A percentile compares a stretch with the other conserved stretches of the same genome.
Evolutionary conservation across 2,797 vertebrate genomes (phyloP).

Genomic region (Acrossocheilus fasciatus): DNA sequence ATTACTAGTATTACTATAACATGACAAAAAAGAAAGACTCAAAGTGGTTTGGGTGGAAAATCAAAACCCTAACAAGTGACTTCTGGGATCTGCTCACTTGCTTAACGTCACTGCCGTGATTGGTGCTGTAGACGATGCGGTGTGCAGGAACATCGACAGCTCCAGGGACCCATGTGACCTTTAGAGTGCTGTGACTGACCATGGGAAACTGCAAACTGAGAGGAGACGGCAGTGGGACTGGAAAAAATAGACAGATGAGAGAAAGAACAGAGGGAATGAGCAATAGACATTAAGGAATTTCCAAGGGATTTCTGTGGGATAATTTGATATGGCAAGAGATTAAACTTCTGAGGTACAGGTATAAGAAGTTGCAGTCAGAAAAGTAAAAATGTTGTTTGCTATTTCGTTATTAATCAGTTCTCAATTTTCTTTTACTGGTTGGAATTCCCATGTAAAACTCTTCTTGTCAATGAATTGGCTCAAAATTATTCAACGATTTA

Average conservation of each 20-base stretch:
- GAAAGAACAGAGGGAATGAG: conserved; percentile 5
- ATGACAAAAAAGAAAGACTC: not conserved
- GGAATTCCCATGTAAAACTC: not conserved
- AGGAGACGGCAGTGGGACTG: conserved; percentile 81
- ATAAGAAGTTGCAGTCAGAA: not conserved
- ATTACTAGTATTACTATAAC: not conserved
- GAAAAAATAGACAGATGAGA: not conserved
- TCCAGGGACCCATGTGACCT: conserved; percentile 84
- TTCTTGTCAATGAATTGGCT: not conserved
- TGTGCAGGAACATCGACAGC: conserved; percentile 75
- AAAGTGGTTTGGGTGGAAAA: not conserved
- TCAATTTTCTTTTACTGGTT: not conserved
- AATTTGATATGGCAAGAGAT: not conserved
- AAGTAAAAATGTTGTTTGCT: too few species aligned
- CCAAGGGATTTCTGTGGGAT: not conserved
- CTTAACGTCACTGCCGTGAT: conserved; percentile 83
- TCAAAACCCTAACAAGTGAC: not conserved
- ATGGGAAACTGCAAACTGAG: conserved; percentile 82
- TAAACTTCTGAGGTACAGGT: not conserved
- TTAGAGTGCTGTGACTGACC: conserved; percentile 84
- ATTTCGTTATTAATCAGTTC: not conserved
- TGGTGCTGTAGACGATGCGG: conserved; percentile 83
- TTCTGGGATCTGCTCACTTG: conserved; percentile 76
- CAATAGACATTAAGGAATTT: not conserved
- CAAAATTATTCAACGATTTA: not conserved